Base-by-base conservation (phyloP, 1,140 invertebrate genomes). In the Acromyrmex echinatior region DNA sequence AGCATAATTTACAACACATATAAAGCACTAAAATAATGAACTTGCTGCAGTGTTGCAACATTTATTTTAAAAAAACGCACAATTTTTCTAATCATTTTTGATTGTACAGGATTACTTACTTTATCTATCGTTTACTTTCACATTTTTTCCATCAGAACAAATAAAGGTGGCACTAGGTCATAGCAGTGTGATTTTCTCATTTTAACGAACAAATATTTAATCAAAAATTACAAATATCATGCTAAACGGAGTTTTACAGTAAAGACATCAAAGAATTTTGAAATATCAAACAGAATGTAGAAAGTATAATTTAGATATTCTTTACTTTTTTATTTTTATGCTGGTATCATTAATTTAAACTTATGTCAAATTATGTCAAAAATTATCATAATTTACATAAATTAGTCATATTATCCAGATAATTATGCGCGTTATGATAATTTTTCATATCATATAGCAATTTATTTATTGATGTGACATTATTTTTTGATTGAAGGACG, bases 131-230 rank as follows among this genome's bases (percentile, higher is more conserved):
- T 74, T 82, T 82, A 49, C 28, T 74, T 74, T 74, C 16, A n/a
- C 25, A 82, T 39, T 63, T 84, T 84, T 81, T 4, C 21, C 58
- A n/a, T 58, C 49, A 31, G 25, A 1, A 49, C 7, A 49, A 14
- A 0, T 76, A 76, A 84, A 51, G 25, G 18, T 45, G 18, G 2
- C n/a, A 58, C 10, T 60, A 31, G 35, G 16, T 28, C 66, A 58
- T 71, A 1, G 7, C 14, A 45, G 45, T 68, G 39, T 70, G 53
- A 25, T 70, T 70, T 76, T 62, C 31, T 74, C 14, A 60, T 84
- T 62, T 84, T 76, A 51, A 14, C 25, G 56, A 51, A 28, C 25
- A 82, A 74, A 82, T 84, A 74, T 76, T 84, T 84, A 12, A 18
- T 58, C 6, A 58, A 21, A 3, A 82, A 60, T 74, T 74, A 0